phyloP scores from a whole-genome alignment of 2,113 vertebrate species.

The Bos indicus region DNA sequence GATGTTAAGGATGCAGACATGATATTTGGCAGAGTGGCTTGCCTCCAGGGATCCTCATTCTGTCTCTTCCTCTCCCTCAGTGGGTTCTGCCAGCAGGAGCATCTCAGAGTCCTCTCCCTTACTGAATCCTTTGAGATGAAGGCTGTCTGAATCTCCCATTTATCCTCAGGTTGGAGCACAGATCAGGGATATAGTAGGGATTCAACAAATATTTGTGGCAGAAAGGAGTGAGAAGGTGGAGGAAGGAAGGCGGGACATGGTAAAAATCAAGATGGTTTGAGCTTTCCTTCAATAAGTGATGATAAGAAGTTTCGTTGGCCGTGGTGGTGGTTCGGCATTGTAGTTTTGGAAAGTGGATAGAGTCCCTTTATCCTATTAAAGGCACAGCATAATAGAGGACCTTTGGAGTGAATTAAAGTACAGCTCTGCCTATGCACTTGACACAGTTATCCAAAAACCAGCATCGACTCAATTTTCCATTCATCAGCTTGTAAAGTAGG shows the following conservation, averaged over 20 bases:
- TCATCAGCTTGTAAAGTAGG: background rate
- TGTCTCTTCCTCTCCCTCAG: background rate
- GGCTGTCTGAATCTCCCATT: background rate
- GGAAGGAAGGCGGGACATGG: background rate
- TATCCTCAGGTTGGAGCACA: background rate
- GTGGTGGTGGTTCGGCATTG: background rate
- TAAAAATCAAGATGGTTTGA: background rate
- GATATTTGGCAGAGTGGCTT: background rate
- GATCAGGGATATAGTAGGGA: background rate
- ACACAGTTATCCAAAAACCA: background rate
- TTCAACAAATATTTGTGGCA: background rate
- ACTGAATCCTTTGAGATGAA: background rate
- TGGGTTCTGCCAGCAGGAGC: background rate
- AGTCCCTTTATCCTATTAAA: background rate
- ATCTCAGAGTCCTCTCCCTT: background rate
- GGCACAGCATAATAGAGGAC: background rate
- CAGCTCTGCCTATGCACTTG: background rate
- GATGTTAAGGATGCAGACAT: background rate
- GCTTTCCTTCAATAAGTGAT: background rate
- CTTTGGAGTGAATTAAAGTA: background rate
- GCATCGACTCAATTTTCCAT: background rate
- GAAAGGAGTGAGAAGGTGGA: background rate
- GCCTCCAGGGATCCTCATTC: fast-evolving
- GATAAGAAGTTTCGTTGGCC: background rate
- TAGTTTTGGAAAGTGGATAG: background rate